Percentiles rank a stretch among this genome's conserved stretches.
Evolutionary conservation across 2,113 vertebrate genomes (phyloP).

Genomic region (Tonatia bakeri): DNA sequence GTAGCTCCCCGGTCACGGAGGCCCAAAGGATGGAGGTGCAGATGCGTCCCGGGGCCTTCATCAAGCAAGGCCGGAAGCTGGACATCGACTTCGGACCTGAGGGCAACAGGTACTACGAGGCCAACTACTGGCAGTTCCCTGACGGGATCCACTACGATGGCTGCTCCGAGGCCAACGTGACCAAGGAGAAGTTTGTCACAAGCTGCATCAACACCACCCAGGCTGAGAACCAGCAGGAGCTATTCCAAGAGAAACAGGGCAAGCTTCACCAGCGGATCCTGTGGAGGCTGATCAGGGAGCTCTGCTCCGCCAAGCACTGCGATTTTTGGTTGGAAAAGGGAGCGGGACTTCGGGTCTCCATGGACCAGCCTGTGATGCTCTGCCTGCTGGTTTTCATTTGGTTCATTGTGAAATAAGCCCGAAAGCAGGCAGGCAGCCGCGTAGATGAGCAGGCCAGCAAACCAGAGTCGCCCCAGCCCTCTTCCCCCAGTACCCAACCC

Average conservation of each 20-base stretch:
- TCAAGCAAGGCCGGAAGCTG: constrained; percentile 64
- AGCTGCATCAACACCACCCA: constrained; percentile 68
- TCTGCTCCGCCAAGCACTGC: constrained; percentile 61
- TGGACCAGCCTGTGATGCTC: not conserved
- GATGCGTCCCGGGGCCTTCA: constrained; percentile 45
- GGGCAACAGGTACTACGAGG: constrained; percentile 66
- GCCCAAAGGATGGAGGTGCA: not conserved
- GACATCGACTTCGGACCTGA: constrained; percentile 61
- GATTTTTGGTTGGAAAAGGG: constrained; percentile 41
- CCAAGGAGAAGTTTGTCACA: constrained; percentile 51
- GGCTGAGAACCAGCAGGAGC: constrained; percentile 57
- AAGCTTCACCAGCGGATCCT: constrained; percentile 53
- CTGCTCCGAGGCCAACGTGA: constrained; percentile 34
- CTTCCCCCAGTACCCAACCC: not conserved
- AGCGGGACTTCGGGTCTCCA: not conserved
- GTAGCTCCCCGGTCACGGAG: not conserved
- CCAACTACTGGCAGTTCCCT: constrained; percentile 72
- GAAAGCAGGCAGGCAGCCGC: not conserved
- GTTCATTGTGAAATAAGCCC: constrained; percentile 27
- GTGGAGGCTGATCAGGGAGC: constrained; percentile 61
- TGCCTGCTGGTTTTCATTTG: constrained; percentile 38
- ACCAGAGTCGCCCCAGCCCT: not conserved
- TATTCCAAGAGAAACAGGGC: constrained; percentile 34
- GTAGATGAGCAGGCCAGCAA: not conserved
- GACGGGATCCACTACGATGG: constrained; percentile 67